These are phyloP conservation scores for Pholis gunnellus DNA, from an alignment of 2,113 vertebrate genomes.

Conservation along the genomic window DNA sequence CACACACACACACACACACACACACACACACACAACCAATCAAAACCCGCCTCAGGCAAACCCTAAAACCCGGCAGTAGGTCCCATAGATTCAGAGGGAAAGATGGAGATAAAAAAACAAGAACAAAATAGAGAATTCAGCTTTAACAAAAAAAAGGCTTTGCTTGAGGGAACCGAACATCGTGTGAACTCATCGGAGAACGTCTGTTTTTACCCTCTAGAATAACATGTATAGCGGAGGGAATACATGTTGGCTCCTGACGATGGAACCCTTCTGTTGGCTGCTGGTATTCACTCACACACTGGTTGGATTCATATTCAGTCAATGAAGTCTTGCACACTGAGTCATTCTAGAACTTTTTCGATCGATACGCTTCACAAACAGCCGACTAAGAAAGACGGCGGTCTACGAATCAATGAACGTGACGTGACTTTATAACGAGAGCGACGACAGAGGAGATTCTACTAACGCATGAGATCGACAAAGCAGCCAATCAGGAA, in stretches of 20 bases:
- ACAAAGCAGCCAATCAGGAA: neutral
- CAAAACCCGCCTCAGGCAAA: neutral
- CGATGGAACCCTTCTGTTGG: neutral
- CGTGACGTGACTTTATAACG: neutral
- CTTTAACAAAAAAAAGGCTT: neutral
- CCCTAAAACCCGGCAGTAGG: slow-evolving; percentile 24
- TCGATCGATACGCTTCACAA: neutral
- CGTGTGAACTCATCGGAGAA: slow-evolving; percentile 4
- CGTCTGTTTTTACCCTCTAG: slow-evolving; percentile 6
- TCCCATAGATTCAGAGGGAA: slow-evolving; percentile 3
- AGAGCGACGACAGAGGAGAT: neutral
- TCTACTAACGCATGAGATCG: accelerated
- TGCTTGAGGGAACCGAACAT: slow-evolving; percentile 19
- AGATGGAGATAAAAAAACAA: neutral
- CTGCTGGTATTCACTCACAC: neutral
- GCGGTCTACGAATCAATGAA: neutral
- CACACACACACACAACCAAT: neutral
- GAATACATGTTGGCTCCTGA: neutral
- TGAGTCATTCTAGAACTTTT: neutral
- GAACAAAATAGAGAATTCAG: neutral
- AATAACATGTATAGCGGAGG: neutral
- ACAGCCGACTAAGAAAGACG: neutral
- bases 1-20: slow-evolving; percentile 7
- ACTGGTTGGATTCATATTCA: neutral
- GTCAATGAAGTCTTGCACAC: too few relatives aligned